phyloP scores from a whole-genome alignment of 2,888 invertebrate species.

The Temnothorax rugatulus region DNA sequence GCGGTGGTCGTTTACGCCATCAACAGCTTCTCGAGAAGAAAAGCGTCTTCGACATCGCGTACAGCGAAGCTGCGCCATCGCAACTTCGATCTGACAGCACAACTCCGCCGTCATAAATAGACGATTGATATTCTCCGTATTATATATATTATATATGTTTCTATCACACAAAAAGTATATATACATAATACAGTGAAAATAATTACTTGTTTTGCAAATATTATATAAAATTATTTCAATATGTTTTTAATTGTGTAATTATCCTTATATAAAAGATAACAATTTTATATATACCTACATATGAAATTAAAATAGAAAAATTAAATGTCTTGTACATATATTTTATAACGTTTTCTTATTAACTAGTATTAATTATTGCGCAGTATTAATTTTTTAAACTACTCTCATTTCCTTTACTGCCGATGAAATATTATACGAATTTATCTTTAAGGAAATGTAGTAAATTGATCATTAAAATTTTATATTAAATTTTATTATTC shows the following conservation, averaged over 20 bases:
- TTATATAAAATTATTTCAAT: slow-evolving; percentile 25
- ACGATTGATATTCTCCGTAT: neutral
- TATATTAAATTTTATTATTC: slow-evolving; percentile 64
- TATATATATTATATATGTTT: slow-evolving; percentile 11
- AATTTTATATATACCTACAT: slow-evolving; percentile 24
- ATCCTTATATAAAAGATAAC: neutral
- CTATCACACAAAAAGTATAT: neutral
- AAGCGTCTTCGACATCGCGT: slow-evolving; percentile 97
- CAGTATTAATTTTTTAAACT: slow-evolving; percentile 12
- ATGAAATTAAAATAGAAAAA: slow-evolving; percentile 22
- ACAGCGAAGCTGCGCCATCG: slow-evolving; percentile 95
- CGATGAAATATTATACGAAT: slow-evolving; percentile 27
- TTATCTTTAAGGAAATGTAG: slow-evolving; percentile 52
- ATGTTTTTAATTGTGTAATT: slow-evolving; percentile 3
- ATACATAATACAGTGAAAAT: neutral
- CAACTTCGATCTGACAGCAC: slow-evolving; percentile 93
- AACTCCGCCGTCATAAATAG: slow-evolving; percentile 88
- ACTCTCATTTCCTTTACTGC: slow-evolving; percentile 35
- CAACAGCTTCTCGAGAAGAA: slow-evolving; percentile 92
- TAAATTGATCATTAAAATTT: slow-evolving; percentile 72
- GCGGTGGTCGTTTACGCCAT: slow-evolving; percentile 80
- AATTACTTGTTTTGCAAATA: slow-evolving; percentile 28
- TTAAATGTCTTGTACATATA: slow-evolving; percentile 39
- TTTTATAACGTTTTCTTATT: slow-evolving; percentile 20
- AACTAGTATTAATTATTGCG: slow-evolving; percentile 1